These are phyloP conservation scores for Cygnus atratus DNA, from an alignment of 2,113 vertebrate genomes.

Conservation along the genomic window DNA sequence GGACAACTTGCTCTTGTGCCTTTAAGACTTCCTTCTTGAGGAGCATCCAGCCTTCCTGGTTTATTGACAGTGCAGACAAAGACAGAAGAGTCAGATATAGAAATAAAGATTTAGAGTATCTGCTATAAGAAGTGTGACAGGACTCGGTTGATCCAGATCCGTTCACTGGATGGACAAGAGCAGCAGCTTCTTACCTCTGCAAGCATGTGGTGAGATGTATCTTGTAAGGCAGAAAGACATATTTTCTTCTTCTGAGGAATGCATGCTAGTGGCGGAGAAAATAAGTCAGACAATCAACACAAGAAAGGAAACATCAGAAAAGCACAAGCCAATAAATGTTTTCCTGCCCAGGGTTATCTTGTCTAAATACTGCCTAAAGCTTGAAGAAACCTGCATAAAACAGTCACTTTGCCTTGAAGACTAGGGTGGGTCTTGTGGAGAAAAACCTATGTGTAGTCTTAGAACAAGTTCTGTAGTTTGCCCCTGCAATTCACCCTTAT, in stretches of 20 bases:
- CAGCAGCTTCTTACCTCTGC: neutral
- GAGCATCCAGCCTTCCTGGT: too few species aligned
- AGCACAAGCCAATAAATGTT: neutral
- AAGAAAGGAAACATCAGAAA: neutral
- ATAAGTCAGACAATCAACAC: neutral
- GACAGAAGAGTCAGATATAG: too few species aligned
- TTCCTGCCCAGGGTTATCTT: neutral
- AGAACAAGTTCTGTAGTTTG: neutral
- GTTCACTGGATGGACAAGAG: neutral
- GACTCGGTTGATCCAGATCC: neutral
- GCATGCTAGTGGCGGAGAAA: neutral
- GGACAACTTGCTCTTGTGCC: neutral
- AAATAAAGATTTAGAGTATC: too few species aligned
- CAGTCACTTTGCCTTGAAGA: neutral
- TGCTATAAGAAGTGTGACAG: neutral
- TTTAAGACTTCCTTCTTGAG: too few species aligned
- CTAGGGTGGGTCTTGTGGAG: neutral
- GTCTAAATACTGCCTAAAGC: neutral
- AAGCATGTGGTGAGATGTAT: neutral
- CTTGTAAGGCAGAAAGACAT: neutral
- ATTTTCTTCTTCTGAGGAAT: neutral
- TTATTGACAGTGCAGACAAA: too few species aligned
- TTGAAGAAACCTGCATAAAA: neutral
- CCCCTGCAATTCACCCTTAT: neutral
- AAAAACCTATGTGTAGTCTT: neutral